Conservation (phyloP, 2,113 vertebrate species). For the Anhinga anhinga region DNA sequence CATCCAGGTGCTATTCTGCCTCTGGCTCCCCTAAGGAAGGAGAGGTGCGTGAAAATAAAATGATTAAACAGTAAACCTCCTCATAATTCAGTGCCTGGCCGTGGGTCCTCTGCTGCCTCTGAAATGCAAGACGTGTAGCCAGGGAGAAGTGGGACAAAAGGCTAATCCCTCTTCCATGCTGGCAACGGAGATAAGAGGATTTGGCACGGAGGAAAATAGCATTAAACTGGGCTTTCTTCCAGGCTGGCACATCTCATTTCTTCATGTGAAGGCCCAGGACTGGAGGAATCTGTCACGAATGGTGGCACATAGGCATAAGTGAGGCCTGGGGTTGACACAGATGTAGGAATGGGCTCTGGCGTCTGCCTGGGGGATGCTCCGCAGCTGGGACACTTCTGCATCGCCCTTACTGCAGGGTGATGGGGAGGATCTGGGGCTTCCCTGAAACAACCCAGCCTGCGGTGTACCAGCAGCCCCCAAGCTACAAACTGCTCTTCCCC, state of each 20-base stretch:
- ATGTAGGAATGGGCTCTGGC: not conserved
- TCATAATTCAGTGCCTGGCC: not conserved
- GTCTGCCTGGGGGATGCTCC: not conserved
- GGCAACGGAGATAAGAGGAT: slow-evolving; percentile 33
- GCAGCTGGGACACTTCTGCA: not conserved
- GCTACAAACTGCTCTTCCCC: not conserved
- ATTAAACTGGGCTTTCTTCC: not conserved
- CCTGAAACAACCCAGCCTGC: not conserved
- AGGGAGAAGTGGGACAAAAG: slow-evolving; percentile 15
- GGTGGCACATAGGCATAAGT: not conserved
- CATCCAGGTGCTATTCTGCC: not conserved
- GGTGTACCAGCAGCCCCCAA: not conserved
- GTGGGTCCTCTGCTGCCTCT: not conserved
- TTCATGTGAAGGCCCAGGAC: not conserved
- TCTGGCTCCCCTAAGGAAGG: not conserved
- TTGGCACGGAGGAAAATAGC: not conserved
- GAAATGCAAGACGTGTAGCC: not conserved
- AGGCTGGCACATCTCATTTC: not conserved
- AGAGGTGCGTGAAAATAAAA: not conserved
- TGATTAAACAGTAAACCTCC: not conserved
- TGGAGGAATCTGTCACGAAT: not conserved
- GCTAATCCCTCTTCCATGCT: not conserved
- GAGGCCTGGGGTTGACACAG: not conserved
- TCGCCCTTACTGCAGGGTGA: not conserved
- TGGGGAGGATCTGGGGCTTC: not conserved